Conservation (phyloP, 2,888 invertebrate genomes). For the Cheiracanthium punctorium region DNA sequence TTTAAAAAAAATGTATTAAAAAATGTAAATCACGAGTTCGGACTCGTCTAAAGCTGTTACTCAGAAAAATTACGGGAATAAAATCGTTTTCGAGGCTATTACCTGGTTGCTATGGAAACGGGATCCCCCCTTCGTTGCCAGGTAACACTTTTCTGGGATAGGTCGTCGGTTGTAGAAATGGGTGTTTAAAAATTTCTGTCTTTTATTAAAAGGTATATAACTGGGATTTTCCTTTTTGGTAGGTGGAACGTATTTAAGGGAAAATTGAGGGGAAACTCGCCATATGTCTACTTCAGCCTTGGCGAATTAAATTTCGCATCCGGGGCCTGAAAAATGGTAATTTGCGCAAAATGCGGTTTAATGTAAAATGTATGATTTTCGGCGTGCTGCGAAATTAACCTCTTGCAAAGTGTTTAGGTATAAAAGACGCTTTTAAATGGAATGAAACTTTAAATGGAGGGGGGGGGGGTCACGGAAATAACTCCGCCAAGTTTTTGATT, state of each 20-base stretch:
- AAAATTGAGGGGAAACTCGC: not conserved
- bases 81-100: slow-evolving; percentile 65
- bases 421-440: not conserved
- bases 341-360: slow-evolving; percentile 2
- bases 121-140: slow-evolving; percentile 27
- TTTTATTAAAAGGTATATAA: slow-evolving; percentile 30
- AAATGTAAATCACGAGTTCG: slow-evolving; percentile 28
- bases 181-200: slow-evolving; percentile 37
- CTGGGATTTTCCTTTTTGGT: not conserved
- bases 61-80: slow-evolving; percentile 56
- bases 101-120: slow-evolving; percentile 50
- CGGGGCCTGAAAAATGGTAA: not conserved
- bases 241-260: not conserved
- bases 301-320: not conserved
- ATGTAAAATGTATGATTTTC: not conserved
- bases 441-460: not conserved
- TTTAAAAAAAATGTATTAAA: slow-evolving; percentile 19
- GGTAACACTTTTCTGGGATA: slow-evolving; percentile 21
- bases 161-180: slow-evolving; percentile 10
- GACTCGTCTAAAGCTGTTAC: slow-evolving; percentile 17
- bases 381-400: not conserved
- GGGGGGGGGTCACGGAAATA: not conserved
- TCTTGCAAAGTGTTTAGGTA: not conserved
- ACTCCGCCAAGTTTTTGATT: not conserved
- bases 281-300: not conserved